Conservation (phyloP, 2,888 invertebrate genomes). For the Aspidiotus destructor region DNA sequence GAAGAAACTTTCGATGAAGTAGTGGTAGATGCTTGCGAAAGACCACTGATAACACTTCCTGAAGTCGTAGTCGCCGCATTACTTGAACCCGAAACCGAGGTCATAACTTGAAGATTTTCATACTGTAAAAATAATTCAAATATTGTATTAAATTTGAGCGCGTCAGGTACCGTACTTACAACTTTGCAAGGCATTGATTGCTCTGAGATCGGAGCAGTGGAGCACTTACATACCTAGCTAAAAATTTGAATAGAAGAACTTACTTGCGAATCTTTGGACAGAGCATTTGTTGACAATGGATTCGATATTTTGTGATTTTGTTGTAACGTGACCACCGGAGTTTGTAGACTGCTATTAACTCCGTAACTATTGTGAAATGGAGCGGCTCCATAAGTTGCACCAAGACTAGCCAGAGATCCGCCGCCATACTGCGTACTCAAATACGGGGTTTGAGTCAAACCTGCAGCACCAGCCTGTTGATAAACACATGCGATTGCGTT, state of each 20-base stretch:
- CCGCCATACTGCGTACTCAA: conserved; percentile 28
- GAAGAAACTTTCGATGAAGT: conserved; percentile 21
- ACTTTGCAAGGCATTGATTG: too few species aligned
- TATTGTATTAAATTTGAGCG: too few species aligned
- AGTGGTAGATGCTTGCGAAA: conserved; percentile 20
- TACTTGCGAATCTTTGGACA: conserved; percentile 26
- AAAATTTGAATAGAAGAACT: not conserved
- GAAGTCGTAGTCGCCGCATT: conserved; percentile 17
- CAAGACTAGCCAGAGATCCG: conserved; percentile 27
- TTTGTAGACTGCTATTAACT: conserved; percentile 16
- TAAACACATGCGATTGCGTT: not conserved
- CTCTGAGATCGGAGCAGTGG: too few species aligned
- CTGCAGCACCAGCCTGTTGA: conserved; percentile 23
- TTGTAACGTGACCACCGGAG: conserved; percentile 19
- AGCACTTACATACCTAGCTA: too few species aligned
- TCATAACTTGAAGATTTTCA: conserved; percentile 21
- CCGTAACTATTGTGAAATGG: conserved; percentile 29
- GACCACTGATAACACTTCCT: conserved; percentile 22
- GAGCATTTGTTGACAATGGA: conserved; percentile 15
- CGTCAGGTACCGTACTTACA: too few species aligned
- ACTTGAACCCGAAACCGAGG: conserved; percentile 11
- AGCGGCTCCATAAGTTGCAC: conserved; percentile 26
- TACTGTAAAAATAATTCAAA: conserved; percentile 9
- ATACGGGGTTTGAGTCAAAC: conserved; percentile 23
- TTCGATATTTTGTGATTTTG: conserved; percentile 30